Evolutionary conservation across 2,888 invertebrate genomes (phyloP).

Genomic region (Euproctis similis): DNA sequence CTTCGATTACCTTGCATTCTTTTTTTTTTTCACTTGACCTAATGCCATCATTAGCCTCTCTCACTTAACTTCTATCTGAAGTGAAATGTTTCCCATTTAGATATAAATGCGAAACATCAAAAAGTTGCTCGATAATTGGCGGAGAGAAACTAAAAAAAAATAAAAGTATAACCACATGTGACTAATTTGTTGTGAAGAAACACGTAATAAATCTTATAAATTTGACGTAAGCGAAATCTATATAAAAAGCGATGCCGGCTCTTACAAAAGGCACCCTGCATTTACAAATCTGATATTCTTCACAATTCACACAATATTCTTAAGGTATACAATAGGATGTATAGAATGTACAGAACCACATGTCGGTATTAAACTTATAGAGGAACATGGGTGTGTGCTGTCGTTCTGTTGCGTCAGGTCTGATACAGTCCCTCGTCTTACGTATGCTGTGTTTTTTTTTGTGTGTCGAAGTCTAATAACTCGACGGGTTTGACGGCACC

Average conservation of each 20-base stretch:
- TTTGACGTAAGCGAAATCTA: constrained; percentile 32
- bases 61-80: constrained; percentile 11
- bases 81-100: constrained; percentile 9
- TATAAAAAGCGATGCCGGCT: constrained; percentile 37
- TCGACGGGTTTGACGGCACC: constrained; percentile 73
- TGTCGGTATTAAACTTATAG: constrained; percentile 45
- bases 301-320: constrained; percentile 61
- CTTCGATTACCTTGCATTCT: constrained; percentile 25
- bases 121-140: constrained; percentile 11
- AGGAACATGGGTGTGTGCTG: constrained; percentile 50
- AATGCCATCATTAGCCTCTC: constrained; percentile 18
- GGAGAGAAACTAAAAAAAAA: too few relatives aligned
- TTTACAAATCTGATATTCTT: constrained; percentile 47
- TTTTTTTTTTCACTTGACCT: constrained; percentile 27
- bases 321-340: constrained; percentile 49
- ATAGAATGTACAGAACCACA: constrained; percentile 67
- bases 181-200: constrained; percentile 14
- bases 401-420: constrained; percentile 54
- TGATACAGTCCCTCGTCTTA: constrained; percentile 59
- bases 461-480: constrained; percentile 64
- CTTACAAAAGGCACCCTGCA: constrained; percentile 44
- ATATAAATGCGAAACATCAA: constrained; percentile 2
- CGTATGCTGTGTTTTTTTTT: constrained; percentile 62
- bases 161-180: constrained; percentile 17
- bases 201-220: constrained; percentile 36